Percentiles rank a stretch among this genome's conserved stretches.
phyloP scores from a whole-genome alignment of 2,797 vertebrate genomes.

The Periparus ater region DNA sequence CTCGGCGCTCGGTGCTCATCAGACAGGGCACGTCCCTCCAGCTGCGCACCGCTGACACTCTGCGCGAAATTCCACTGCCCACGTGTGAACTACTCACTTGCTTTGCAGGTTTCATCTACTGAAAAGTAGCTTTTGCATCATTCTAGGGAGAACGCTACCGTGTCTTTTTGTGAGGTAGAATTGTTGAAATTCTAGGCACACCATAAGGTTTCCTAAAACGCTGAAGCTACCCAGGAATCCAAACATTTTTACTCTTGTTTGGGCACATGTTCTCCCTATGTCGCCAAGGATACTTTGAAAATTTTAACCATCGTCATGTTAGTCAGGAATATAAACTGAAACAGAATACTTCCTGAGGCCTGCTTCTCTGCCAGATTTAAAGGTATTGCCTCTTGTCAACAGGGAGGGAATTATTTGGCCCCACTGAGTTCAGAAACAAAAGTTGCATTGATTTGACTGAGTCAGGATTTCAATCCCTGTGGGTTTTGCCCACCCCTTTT shows the following conservation, averaged over 20 bases:
- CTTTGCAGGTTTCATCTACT: neutral
- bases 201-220: neutral
- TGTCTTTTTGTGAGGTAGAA: neutral
- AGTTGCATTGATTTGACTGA: slow-evolving; percentile 19
- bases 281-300: neutral
- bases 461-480: neutral
- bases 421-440: neutral
- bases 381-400: neutral
- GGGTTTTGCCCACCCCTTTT: neutral
- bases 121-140: neutral
- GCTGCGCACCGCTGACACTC: neutral
- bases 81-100: neutral
- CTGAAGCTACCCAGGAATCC: neutral
- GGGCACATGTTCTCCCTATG: neutral
- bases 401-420: slow-evolving; percentile 22
- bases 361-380: neutral
- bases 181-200: neutral
- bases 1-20: neutral
- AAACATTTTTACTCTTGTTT: neutral
- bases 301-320: neutral
- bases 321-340: neutral
- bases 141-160: neutral
- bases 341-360: neutral
- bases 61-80: neutral
- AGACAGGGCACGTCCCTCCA: neutral